phyloP scores from a whole-genome alignment of 2,888 invertebrate species.

The Aelia acuminata region DNA sequence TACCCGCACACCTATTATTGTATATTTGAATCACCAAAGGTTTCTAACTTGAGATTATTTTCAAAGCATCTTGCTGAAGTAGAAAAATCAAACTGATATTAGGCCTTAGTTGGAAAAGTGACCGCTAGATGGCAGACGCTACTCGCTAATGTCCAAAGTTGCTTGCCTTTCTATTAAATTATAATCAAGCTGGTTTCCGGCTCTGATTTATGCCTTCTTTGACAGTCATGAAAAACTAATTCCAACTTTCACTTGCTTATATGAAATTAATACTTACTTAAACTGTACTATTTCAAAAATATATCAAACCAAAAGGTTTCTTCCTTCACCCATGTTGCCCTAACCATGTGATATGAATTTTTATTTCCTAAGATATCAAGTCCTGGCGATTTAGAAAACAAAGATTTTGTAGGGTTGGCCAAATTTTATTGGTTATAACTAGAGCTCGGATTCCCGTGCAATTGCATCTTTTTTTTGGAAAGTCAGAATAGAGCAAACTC shows the following conservation, averaged over 20 bases:
- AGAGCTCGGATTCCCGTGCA: no score
- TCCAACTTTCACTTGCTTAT: conserved; percentile 43
- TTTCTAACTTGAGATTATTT: not conserved
- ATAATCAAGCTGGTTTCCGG: conserved; percentile 33
- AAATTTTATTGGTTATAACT: no score
- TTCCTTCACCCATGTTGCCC: not conserved
- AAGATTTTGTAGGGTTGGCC: no score
- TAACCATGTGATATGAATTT: not conserved
- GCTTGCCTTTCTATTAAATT: conserved; percentile 34
- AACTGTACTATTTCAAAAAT: conserved; percentile 24
- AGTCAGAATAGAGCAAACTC: no score
- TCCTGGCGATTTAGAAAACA: no score
- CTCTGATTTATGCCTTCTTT: conserved; percentile 33
- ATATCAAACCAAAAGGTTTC: not conserved
- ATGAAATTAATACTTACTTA: conserved; percentile 49
- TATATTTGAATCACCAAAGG: not conserved
- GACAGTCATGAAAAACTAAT: conserved; percentile 53
- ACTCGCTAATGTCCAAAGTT: conserved; percentile 49
- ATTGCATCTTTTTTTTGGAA: no score
- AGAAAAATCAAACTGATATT: conserved; percentile 52
- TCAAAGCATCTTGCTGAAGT: not conserved
- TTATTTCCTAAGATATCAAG: not conserved
- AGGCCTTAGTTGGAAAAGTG: conserved; percentile 44
- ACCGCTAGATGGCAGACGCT: conserved; percentile 51
- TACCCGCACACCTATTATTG: no score